Base-by-base conservation (phyloP, 2,888 invertebrate species). In the Agapetus fuscipes region DNA sequence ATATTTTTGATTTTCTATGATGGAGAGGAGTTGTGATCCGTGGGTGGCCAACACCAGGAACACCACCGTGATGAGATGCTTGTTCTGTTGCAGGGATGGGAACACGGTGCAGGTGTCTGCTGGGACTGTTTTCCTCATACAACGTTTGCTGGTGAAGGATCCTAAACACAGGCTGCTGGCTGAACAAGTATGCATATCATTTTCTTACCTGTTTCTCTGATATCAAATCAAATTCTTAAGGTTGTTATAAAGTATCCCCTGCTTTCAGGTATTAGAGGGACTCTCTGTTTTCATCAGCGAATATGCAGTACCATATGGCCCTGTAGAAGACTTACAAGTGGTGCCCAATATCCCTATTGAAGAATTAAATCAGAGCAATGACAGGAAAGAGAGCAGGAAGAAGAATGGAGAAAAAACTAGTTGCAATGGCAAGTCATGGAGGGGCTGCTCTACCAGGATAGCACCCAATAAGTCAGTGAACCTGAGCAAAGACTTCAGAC, bases 151-250 rank as follows among this genome's bases (percentile, higher is more conserved):
- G 24, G 74, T 78, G 7, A 70, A 82, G 51, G 78, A 83, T 57
- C 79, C 83, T 0, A 72, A 72, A 49, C 72, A 74, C 48, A 70
- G 84, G 50, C 59, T 81, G 50, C 70, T 80, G 3, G 82, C 83
- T 6, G 62, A 71, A 24, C 74, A n/a, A n/a, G n/a, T n/a, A n/a
- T n/a, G n/a, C n/a, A n/a, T n/a, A n/a, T n/a, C n/a, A 5, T 28
- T 30, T 16, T 37, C 14, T 34, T 3, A 6, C 17, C 37, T 32
- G 10, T 17, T 17, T 32, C n/a, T 20, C 17, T 20, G 9, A 20
- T 20, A 20, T 20, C n/a, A n/a, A n/a, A n/a, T n/a, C n/a, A n/a
- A n/a, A n/a, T 20, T 20, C 20, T 20, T 20, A 20, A 20, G 9
- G 4, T 10, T 33, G 7, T 40, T 37, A 6, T 15, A n/a, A n/a